Evolutionary conservation across 2,888 invertebrate species (phyloP), one percentile per base, ranked within the genome.

Genomic region (Drosophila subquinaria): DNA sequence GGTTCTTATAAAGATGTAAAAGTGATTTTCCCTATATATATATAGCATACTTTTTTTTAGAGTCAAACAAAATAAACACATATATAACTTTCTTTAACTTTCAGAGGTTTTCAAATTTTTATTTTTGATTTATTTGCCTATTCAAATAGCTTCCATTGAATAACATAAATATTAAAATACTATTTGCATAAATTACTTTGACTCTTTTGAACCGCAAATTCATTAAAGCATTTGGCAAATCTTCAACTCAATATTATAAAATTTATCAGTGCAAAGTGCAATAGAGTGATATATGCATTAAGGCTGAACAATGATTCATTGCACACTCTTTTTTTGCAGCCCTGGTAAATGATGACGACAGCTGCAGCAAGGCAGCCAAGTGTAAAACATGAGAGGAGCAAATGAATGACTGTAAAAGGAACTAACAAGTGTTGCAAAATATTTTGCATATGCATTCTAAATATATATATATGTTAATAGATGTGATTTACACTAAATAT

Each of bases 381-480:
- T 56, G 63, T 64, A 50, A 60, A 52, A 69, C 76, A 69, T 27
- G 40, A 43, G 63, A 52, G 45, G 47, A 56, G 36, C 69, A 62
- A 51, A 50, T 53, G 69, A 55, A 56, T 43, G 23, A 9, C 47
- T 56, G 42, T 43, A 62, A 40, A 40, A 53, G 40, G 61, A 75
- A 62, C 52, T 43, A 52, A 27, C 80, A 79, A 79, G 69, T 79
- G 45, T 64, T 76, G 79, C 53, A 43, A 61, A 48, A 60, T 69
- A 76, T 40, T 62, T 63, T 79, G 75, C 68, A 73, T 47, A 63
- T 71, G 77, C 59, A 57, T 61, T 56, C 20, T 33, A 30, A 30
- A 30, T 30, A 40, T 60, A 52, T 2, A 20, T 20, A 23, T 23
- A 23, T 23, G 23, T 23, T 33, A 45, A 52, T 48, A 52, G 61